Conservation (phyloP, 2,113 vertebrate genomes). For the Boleophthalmus pectinirostris region DNA sequence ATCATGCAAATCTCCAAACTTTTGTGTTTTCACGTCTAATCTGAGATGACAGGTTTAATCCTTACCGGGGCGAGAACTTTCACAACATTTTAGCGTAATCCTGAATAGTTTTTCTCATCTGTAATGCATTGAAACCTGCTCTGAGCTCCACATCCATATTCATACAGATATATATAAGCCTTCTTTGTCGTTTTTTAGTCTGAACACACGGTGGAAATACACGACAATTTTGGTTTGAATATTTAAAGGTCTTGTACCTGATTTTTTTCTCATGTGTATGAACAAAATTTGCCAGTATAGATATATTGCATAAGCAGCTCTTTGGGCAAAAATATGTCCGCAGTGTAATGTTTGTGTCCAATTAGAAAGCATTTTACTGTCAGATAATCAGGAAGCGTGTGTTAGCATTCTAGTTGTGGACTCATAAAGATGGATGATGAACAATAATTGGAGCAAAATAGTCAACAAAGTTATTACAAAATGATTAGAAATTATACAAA, state of each 20-base stretch:
- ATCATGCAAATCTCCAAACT: not conserved
- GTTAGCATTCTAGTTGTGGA: too few species aligned
- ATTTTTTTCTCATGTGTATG: too few species aligned
- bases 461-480: too few species aligned
- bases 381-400: too few species aligned
- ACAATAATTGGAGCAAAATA: too few species aligned
- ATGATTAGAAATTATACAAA: too few species aligned
- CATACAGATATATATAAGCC: constrained; percentile 1
- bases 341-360: too few species aligned
- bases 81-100: constrained; percentile 3
- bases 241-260: not conserved
- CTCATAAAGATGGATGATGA: too few species aligned
- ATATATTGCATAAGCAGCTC: too few species aligned
- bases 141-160: constrained; percentile 11
- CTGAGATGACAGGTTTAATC: not conserved
- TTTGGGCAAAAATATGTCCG: too few species aligned
- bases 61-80: not conserved
- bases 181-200: constrained; percentile 9
- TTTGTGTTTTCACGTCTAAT: not conserved
- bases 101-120: constrained; percentile 9
- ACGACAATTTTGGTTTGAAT: constrained; percentile 5
- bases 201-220: constrained; percentile 12
- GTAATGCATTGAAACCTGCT: constrained; percentile 1
- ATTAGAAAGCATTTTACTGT: too few species aligned
- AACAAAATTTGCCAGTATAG: too few species aligned